Evolutionary conservation across 2,888 invertebrate species (phyloP).

Genomic region (Heliconius hortense): DNA sequence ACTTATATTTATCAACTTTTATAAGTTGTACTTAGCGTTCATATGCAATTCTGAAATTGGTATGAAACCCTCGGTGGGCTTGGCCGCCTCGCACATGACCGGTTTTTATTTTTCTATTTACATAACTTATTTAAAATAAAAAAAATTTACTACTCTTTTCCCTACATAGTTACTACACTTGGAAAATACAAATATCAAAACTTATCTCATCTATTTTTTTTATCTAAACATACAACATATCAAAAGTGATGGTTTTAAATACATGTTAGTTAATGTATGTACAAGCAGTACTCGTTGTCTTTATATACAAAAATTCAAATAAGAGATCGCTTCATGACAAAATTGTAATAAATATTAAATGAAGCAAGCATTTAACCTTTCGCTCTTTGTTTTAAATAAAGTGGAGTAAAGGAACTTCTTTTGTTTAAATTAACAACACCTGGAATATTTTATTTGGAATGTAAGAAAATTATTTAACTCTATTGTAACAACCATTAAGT

Average conservation of each 20-base stretch:
- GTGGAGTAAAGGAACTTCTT: constrained; percentile 5
- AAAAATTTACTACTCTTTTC: too few relatives aligned
- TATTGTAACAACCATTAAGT: constrained; percentile 4
- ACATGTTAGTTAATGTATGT: too few relatives aligned
- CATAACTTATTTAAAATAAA: too few relatives aligned
- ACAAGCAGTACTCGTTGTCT: not conserved
- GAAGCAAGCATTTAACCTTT: not conserved
- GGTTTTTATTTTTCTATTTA: too few relatives aligned
- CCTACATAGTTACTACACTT: too few relatives aligned
- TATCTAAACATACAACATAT: too few relatives aligned
- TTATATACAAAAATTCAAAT: not conserved
- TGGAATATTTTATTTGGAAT: constrained; percentile 6
- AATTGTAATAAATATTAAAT: constrained; percentile 12
- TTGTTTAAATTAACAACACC: constrained; percentile 20
- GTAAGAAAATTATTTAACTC: constrained; percentile 11
- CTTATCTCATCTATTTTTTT: not conserved
- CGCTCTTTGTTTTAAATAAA: constrained; percentile 6
- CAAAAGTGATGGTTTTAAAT: too few relatives aligned
- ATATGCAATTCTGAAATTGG: too few relatives aligned
- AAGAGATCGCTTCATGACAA: not conserved
- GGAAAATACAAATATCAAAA: not conserved
- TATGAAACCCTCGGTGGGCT: too few relatives aligned
- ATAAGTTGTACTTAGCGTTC: too few relatives aligned
- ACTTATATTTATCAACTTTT: too few relatives aligned
- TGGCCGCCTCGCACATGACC: too few relatives aligned